A percentile compares a stretch with the other conserved stretches of the same genome.
phyloP scores from a whole-genome alignment of 2,888 invertebrate genomes.

The Pegoplata infirma region DNA sequence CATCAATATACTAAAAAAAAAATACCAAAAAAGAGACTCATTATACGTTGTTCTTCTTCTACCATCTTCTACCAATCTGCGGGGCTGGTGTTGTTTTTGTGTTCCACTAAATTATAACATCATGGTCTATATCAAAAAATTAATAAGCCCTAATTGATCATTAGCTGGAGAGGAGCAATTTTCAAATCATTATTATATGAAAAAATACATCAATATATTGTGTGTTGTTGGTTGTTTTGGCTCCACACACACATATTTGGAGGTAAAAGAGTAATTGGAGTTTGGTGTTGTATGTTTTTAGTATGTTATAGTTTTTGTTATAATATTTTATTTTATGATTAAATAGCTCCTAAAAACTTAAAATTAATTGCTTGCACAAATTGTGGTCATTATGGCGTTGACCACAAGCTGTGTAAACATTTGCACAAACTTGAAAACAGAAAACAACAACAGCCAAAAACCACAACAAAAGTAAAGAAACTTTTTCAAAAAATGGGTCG shows the following conservation, averaged over 20 bases:
- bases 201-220: neutral
- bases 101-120: constrained; percentile 61
- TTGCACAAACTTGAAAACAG: constrained; percentile 60
- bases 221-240: constrained; percentile 10
- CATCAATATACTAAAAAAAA: neutral
- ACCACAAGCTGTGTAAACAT: constrained; percentile 64
- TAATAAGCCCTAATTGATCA: constrained; percentile 63
- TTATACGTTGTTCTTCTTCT: neutral
- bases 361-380: constrained; percentile 63
- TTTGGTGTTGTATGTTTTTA: constrained; percentile 2
- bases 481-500: constrained; percentile 59
- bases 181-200: constrained; percentile 51
- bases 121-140: constrained; percentile 58
- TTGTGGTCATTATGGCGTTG: constrained; percentile 63
- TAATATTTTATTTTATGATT: constrained; percentile 48
- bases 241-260: no score
- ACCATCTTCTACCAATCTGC: neutral
- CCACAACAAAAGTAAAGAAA: constrained; percentile 35
- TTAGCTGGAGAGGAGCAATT: constrained; percentile 61
- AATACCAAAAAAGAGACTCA: neutral
- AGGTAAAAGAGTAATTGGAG: no score
- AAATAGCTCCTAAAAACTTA: constrained; percentile 60
- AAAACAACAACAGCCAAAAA: constrained; percentile 26
- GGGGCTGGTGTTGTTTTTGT: neutral
- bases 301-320: constrained; percentile 10